Percentiles rank a stretch among this genome's conserved stretches.
These are phyloP conservation scores for Myotis planiceps DNA, from an alignment of 2,797 vertebrate species.

Conservation along the genomic window DNA sequence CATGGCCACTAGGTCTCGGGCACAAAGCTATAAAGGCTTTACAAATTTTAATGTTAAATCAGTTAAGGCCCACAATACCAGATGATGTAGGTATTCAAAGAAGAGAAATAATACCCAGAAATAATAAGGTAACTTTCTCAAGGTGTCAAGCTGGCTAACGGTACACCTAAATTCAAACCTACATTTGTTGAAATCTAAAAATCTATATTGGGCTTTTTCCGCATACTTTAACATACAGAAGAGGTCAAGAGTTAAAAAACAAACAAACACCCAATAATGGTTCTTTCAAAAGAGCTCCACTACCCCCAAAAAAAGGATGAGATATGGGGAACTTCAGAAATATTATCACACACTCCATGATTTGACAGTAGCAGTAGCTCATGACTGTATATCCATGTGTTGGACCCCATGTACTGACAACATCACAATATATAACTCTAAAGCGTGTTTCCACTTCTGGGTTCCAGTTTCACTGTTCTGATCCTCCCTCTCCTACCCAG, in stretches of 20 bases:
- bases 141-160: not conserved
- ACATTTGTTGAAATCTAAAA: not conserved
- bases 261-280: not conserved
- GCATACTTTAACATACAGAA: not conserved
- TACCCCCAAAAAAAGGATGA: not conserved
- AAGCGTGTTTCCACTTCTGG: not conserved
- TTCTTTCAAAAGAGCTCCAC: conserved; percentile 10
- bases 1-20: not conserved
- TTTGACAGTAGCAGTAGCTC: not conserved
- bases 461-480: not conserved
- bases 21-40: conserved; percentile 5
- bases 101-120: conserved; percentile 30
- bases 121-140: conserved; percentile 22
- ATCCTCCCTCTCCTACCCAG: not conserved
- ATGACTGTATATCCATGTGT: no score
- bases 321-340: not conserved
- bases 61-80: not conserved
- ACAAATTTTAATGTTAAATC: conserved; percentile 14
- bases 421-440: not conserved
- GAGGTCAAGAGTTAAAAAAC: not conserved
- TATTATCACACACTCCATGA: not conserved
- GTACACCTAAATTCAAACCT: not conserved
- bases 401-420: not conserved
- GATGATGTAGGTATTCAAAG: not conserved
- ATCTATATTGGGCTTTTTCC: not conserved